phyloP scores from a whole-genome alignment of 2,888 invertebrate genomes.

The Penaeus monodon region DNA sequence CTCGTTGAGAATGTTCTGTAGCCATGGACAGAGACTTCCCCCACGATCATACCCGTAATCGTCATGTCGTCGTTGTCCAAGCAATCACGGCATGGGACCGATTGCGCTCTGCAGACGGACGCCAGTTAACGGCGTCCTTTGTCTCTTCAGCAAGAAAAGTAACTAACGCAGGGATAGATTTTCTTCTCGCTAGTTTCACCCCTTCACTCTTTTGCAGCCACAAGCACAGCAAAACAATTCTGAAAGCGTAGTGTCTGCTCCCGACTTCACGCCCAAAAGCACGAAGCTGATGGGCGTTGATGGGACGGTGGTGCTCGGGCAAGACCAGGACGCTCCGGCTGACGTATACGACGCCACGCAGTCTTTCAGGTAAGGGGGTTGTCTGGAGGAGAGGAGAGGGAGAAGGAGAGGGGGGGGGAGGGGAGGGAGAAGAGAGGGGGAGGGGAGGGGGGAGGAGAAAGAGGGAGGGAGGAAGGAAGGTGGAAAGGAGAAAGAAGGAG shows the following conservation, averaged over 20 bases:
- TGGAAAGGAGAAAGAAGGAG: no score
- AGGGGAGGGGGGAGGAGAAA: no score
- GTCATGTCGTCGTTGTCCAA: no score
- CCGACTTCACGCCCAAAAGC: background rate
- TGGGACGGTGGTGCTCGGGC: slow-evolving; percentile 78
- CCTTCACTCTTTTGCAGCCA: background rate
- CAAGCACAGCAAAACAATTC: background rate
- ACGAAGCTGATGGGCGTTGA: slow-evolving; percentile 66
- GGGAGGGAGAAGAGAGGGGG: background rate
- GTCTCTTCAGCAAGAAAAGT: no score
- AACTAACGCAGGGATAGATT: no score
- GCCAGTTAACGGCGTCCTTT: no score
- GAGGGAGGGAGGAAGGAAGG: no score
- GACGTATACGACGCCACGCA: slow-evolving; percentile 78
- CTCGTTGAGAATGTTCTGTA: no score
- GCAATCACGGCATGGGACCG: no score
- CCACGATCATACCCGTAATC: no score
- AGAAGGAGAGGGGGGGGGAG: background rate
- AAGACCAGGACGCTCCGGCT: slow-evolving; percentile 78
- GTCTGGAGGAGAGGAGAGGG: background rate
- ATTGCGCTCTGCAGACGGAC: no score
- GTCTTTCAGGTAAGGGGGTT: slow-evolving; percentile 71
- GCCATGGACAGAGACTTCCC: no score
- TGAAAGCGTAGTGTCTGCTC: background rate
- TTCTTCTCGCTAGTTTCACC: background rate